These are phyloP conservation scores for Pluvianellus socialis DNA, from an alignment of 2,113 vertebrate genomes.

Conservation along the genomic window DNA sequence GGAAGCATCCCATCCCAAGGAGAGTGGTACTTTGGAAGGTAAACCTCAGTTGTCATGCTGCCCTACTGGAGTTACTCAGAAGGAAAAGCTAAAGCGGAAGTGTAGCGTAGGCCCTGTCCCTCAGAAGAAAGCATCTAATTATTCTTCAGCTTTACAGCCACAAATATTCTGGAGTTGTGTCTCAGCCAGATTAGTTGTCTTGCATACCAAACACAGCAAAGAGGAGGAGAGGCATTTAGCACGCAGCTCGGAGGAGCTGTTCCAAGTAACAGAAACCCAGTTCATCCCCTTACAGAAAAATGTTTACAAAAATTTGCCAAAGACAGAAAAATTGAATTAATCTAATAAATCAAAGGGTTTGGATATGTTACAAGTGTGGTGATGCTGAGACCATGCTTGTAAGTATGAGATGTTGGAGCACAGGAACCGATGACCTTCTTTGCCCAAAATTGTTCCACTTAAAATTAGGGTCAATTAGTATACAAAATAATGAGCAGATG, in stretches of 20 bases:
- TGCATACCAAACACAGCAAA: neutral
- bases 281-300: neutral
- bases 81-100: neutral
- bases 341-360: neutral
- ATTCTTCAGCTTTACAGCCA: neutral
- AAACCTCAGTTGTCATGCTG: neutral
- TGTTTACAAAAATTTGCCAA: neutral
- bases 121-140: neutral
- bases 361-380: neutral
- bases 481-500: neutral
- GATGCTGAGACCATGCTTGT: neutral
- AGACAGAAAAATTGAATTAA: neutral
- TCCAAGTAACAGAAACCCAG: neutral
- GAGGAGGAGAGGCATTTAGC: neutral
- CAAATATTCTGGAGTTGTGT: neutral
- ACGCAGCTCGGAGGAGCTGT: neutral
- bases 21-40: neutral
- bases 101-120: neutral
- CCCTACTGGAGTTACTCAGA: neutral
- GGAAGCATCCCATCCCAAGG: fast-evolving
- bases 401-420: neutral
- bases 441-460: neutral
- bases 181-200: neutral
- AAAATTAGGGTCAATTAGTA: neutral
- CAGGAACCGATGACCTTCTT: neutral